Percentiles rank a stretch among this genome's conserved stretches.
phyloP scores from a whole-genome alignment of 1,140 invertebrate species.

The Saccostrea echinata region DNA sequence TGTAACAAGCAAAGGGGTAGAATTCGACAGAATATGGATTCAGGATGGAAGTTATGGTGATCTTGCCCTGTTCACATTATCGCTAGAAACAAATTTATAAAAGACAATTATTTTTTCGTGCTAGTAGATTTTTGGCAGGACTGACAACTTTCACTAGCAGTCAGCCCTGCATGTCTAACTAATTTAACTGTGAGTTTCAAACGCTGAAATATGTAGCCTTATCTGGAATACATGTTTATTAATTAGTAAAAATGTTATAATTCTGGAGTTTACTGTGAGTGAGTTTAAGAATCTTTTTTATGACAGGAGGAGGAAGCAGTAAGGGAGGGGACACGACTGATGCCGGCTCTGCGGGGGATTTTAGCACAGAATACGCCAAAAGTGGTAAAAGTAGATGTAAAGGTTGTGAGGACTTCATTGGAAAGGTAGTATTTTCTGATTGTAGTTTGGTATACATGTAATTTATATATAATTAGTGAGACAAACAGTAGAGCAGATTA shows the following conservation, averaged over 20 bases:
- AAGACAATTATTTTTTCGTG: too few relatives aligned
- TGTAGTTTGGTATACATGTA: not conserved
- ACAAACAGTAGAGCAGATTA: not conserved
- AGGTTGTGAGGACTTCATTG: conserved; percentile 92
- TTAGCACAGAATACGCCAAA: conserved; percentile 93
- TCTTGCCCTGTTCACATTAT: too few relatives aligned
- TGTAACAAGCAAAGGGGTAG: too few relatives aligned
- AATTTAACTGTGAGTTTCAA: too few relatives aligned
- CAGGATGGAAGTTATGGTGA: too few relatives aligned
- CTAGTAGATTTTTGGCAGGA: too few relatives aligned
- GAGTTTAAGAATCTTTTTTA: not conserved
- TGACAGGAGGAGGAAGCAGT: conserved; percentile 55
- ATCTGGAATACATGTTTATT: not conserved
- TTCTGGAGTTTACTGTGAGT: not conserved
- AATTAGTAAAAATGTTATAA: too few relatives aligned
- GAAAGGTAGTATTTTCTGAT: conserved; percentile 83
- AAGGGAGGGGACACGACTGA: conserved; percentile 76
- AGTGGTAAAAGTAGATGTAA: conserved; percentile 89
- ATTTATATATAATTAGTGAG: not conserved
- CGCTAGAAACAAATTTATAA: too few relatives aligned
- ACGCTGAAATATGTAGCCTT: too few relatives aligned
- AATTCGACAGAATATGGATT: too few relatives aligned
- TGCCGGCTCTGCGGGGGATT: conserved; percentile 82
- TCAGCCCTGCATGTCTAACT: too few relatives aligned
- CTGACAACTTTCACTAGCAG: too few relatives aligned